These are phyloP conservation scores for Cheilosia impressa DNA, from an alignment of 2,888 invertebrate species.

Conservation along the genomic window DNA sequence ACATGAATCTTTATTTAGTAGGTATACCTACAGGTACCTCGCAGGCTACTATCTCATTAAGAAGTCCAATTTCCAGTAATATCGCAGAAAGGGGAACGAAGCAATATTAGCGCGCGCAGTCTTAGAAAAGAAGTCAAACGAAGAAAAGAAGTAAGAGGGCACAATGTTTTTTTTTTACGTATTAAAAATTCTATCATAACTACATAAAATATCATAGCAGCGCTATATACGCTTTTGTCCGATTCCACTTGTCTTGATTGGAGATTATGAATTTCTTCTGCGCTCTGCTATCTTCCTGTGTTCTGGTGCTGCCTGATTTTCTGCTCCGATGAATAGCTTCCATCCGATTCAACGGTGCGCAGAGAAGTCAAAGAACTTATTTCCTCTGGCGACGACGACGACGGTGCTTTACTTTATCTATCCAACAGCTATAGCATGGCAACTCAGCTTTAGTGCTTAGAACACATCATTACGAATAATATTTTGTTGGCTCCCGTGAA, in stretches of 20 bases:
- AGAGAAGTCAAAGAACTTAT: conserved; percentile 73
- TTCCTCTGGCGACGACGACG: conserved; percentile 28
- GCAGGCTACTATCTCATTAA: conserved; percentile 65
- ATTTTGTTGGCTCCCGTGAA: conserved; percentile 65
- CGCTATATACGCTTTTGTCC: conserved; percentile 59
- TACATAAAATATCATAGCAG: conserved; percentile 27
- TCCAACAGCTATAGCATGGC: conserved; percentile 8
- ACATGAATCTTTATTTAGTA: conserved; percentile 26
- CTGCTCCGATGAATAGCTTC: conserved; percentile 81
- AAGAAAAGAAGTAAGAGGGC: conserved; percentile 27
- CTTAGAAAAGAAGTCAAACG: conserved; percentile 69
- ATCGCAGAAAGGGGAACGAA: conserved; percentile 57
- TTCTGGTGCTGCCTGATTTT: conserved; percentile 80
- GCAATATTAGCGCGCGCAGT: conserved; percentile 53
- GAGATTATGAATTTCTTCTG: conserved; percentile 70
- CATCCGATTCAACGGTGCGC: conserved; percentile 72
- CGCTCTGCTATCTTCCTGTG: conserved; percentile 34
- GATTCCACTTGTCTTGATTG: conserved; percentile 73
- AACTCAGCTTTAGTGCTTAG: conserved; percentile 55
- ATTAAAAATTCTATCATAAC: conserved; percentile 70
- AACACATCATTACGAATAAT: conserved; percentile 69
- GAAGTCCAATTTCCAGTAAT: conserved; percentile 73
- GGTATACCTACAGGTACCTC: not conserved
- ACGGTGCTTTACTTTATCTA: conserved; percentile 59
- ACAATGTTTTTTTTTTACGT: conserved; percentile 19